Evolutionary conservation across 2,797 vertebrate species (phyloP).

Genomic region (Enteromius unitaeniatus): DNA sequence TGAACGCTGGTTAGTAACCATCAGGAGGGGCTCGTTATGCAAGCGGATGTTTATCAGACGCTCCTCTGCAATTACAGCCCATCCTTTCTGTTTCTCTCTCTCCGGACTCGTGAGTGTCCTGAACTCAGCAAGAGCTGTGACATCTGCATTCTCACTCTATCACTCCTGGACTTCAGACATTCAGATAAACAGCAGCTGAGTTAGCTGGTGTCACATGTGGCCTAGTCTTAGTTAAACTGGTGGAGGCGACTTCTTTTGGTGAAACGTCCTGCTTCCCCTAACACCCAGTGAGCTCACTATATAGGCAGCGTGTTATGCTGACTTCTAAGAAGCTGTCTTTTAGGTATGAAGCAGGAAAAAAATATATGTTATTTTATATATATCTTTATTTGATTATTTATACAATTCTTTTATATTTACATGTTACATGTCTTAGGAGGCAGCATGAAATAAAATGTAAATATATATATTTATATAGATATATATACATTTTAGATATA

Average conservation of each 20-base stretch:
- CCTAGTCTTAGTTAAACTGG: not conserved
- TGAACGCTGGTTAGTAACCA: constrained; percentile 5
- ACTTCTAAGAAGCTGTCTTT: not conserved
- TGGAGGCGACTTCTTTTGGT: not conserved
- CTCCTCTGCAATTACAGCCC: constrained; percentile 23
- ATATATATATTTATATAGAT: too few relatives aligned
- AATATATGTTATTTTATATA: not conserved
- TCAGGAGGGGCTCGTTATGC: not conserved
- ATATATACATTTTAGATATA: not conserved
- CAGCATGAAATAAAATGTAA: too few relatives aligned
- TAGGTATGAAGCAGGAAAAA: not conserved
- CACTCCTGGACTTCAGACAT: constrained; percentile 4
- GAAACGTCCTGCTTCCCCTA: too few relatives aligned
- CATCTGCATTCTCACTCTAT: not conserved
- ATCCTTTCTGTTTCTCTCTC: not conserved
- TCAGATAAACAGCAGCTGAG: not conserved
- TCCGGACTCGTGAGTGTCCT: not conserved
- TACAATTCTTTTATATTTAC: too few relatives aligned
- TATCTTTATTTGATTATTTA: too few relatives aligned
- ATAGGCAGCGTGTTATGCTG: not conserved
- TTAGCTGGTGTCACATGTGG: not conserved
- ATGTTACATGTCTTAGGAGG: too few relatives aligned
- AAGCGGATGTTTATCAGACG: constrained; percentile 25
- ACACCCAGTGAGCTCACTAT: not conserved
- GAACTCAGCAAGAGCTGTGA: not conserved